Conservation (phyloP, 2,113 vertebrate species). For the Laterallus jamaicensis region DNA sequence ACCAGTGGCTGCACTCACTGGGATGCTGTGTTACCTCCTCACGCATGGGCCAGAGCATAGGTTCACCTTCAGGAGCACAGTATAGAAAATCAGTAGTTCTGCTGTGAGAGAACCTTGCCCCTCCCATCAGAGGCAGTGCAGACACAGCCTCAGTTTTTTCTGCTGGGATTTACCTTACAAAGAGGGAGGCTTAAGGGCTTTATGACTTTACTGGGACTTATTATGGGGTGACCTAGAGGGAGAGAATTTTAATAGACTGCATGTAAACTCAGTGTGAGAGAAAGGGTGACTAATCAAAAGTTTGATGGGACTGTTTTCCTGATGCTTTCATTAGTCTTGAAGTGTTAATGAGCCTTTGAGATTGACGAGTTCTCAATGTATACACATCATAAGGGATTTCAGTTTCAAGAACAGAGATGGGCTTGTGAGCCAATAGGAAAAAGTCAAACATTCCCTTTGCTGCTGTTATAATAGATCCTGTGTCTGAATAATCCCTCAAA, state of each 20-base stretch:
- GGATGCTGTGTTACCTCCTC: not conserved
- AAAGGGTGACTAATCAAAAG: not conserved
- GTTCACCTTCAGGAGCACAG: not conserved
- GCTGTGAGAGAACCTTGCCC: not conserved
- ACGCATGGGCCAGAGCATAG: rapidly evolving
- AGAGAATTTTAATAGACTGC: not conserved
- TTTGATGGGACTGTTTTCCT: not conserved
- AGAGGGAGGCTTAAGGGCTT: too few relatives aligned
- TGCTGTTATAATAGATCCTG: not conserved
- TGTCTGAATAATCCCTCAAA: constrained; percentile 29
- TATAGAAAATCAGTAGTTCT: not conserved
- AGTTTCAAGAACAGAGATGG: not conserved
- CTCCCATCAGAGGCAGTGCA: not conserved
- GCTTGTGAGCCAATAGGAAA: not conserved
- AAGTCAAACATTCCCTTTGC: constrained; percentile 18
- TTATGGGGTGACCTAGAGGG: not conserved
- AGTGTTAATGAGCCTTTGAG: not conserved
- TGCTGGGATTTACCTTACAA: not conserved
- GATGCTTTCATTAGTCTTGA: not conserved
- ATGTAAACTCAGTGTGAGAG: not conserved
- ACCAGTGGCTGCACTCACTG: rapidly evolving
- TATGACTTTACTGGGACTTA: not conserved
- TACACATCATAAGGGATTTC: not conserved
- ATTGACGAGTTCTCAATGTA: not conserved
- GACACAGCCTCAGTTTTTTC: not conserved